Evolutionary conservation across 2,888 invertebrate species (phyloP).

Genomic region (Neoascia interrupta): DNA sequence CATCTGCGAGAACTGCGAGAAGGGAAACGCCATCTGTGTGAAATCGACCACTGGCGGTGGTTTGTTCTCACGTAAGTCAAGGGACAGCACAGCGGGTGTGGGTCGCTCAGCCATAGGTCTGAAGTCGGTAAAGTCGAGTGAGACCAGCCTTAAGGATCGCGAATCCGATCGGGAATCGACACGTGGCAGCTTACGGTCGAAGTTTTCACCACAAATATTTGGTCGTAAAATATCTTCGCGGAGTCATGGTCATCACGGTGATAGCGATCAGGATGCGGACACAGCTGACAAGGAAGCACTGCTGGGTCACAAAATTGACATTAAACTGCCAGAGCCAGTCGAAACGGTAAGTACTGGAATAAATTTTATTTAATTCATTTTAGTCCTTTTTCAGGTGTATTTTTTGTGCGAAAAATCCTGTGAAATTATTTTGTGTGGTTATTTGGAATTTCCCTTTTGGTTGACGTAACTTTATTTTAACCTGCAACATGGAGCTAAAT

Average conservation of each 20-base stretch:
- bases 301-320: slow-evolving; percentile 71
- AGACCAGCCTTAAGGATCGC: slow-evolving; percentile 70
- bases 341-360: slow-evolving; percentile 72
- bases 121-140: slow-evolving; percentile 66
- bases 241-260: slow-evolving; percentile 64
- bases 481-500: too few relatives aligned
- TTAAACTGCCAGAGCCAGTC: slow-evolving; percentile 73
- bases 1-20: slow-evolving; percentile 72
- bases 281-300: slow-evolving; percentile 72
- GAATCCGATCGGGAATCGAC: slow-evolving; percentile 66
- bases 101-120: slow-evolving; percentile 37
- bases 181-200: slow-evolving; percentile 71
- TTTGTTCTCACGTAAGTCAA: slow-evolving; percentile 49
- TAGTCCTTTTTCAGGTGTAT: neutral
- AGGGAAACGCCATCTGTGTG: slow-evolving; percentile 51
- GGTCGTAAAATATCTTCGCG: slow-evolving; percentile 71
- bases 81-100: slow-evolving; percentile 47
- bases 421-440: neutral
- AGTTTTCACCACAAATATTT: slow-evolving; percentile 72
- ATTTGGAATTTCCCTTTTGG: too few relatives aligned
- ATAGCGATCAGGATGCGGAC: slow-evolving; percentile 70
- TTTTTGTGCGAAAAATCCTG: neutral
- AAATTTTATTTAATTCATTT: neutral
- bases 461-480: too few relatives aligned
- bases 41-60: slow-evolving; percentile 57